Evolutionary conservation across 2,113 vertebrate species (phyloP).

Genomic region (Sminthopsis crassicaudata): DNA sequence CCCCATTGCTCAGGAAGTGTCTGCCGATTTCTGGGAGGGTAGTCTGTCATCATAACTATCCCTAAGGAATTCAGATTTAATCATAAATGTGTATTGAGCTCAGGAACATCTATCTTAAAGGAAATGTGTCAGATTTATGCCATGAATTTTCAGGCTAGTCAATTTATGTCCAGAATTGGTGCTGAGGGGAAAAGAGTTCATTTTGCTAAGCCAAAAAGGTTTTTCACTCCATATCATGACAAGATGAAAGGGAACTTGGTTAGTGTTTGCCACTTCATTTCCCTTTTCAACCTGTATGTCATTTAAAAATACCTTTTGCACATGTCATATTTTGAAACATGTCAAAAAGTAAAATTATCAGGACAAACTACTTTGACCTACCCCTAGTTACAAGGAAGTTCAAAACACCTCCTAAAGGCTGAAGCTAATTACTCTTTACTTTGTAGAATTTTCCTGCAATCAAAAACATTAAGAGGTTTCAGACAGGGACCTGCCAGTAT

Average conservation of each 20-base stretch:
- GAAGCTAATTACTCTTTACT: not conserved
- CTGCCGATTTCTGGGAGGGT: slow-evolving; percentile 38
- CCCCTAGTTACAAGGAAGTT: slow-evolving; percentile 23
- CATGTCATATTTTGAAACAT: slow-evolving; percentile 29
- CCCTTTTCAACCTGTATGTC: not conserved
- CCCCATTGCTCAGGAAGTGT: slow-evolving; percentile 16
- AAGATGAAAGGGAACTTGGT: slow-evolving; percentile 36
- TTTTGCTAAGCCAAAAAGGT: slow-evolving; percentile 45
- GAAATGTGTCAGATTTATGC: not conserved
- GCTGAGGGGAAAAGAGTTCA: not conserved
- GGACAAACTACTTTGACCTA: slow-evolving; percentile 15
- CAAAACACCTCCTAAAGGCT: not conserved
- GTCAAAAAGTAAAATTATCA: slow-evolving; percentile 46
- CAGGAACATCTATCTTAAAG: slow-evolving; percentile 28
- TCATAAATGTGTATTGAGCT: slow-evolving; percentile 33
- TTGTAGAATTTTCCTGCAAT: slow-evolving; percentile 70
- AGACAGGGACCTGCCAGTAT: slow-evolving; percentile 65
- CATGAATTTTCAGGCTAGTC: slow-evolving; percentile 21
- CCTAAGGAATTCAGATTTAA: slow-evolving; percentile 63
- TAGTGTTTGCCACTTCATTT: not conserved
- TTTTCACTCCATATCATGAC: not conserved
- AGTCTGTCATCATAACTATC: slow-evolving; percentile 56
- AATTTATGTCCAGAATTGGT: slow-evolving; percentile 4
- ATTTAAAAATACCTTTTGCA: slow-evolving; percentile 4
- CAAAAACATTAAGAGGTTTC: slow-evolving; percentile 74